Evolutionary conservation across 1,140 invertebrate species (phyloP).

Genomic region (Pteromalus puparum): DNA sequence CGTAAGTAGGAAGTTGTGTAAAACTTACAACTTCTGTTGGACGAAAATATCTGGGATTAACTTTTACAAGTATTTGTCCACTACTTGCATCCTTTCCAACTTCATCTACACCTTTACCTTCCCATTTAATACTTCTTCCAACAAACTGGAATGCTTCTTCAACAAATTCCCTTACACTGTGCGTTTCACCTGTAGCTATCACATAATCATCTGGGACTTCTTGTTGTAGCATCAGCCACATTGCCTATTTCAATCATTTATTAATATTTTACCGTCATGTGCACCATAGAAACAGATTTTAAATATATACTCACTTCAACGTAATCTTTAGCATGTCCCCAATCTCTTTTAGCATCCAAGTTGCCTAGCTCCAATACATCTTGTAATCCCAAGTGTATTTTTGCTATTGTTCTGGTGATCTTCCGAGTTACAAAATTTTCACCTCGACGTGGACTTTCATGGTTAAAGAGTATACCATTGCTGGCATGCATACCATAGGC

Average conservation of each 20-base stretch:
- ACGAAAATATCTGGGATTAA: constrained; percentile 97
- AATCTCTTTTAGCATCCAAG: constrained; percentile 96
- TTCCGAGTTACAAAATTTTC: constrained; percentile 99
- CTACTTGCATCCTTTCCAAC: constrained; percentile 90
- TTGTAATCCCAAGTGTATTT: constrained; percentile 93
- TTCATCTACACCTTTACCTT: constrained; percentile 90
- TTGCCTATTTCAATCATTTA: constrained; percentile 83
- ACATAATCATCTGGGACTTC: constrained; percentile 96
- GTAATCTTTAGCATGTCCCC: constrained; percentile 99
- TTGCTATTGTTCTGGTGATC: constrained; percentile 97
- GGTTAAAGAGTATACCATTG: constrained; percentile 99
- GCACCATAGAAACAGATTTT: constrained; percentile 22
- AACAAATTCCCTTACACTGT: constrained; percentile 98
- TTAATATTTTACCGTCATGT: constrained; percentile 13
- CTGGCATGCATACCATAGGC: constrained; percentile 98
- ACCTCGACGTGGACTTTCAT: constrained; percentile 97
- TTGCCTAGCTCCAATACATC: constrained; percentile 95
- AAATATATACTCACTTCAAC: constrained; percentile 85
- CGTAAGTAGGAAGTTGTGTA: not conserved
- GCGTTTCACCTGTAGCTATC: constrained; percentile 95
- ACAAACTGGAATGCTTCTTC: constrained; percentile 92
- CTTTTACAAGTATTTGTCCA: constrained; percentile 87
- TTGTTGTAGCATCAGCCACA: constrained; percentile 99
- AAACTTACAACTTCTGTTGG: constrained; percentile 97
- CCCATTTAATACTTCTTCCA: constrained; percentile 86